phyloP scores from a whole-genome alignment of 2,797 vertebrate species.

The Cynopterus sphinx region DNA sequence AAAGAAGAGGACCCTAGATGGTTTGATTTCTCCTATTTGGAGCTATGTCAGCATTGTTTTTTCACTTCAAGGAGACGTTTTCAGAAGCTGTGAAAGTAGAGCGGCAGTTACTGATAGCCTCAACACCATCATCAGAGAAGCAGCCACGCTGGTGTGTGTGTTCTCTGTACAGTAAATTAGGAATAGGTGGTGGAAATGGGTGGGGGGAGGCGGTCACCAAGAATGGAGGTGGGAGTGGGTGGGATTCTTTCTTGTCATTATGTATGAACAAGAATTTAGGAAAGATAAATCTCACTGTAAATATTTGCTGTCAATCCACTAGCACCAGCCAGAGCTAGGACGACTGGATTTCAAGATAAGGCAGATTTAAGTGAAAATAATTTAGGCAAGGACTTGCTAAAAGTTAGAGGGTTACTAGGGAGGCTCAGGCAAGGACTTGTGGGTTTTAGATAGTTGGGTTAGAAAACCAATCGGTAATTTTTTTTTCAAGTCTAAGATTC shows the following conservation, averaged over 20 bases:
- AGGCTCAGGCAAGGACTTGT: background rate
- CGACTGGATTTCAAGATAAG: background rate
- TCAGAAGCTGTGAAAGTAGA: background rate
- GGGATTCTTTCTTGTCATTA: background rate
- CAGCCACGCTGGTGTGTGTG: fast-evolving
- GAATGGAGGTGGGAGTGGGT: fast-evolving
- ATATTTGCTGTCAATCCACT: background rate
- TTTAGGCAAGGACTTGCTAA: background rate
- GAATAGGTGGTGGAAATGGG: background rate
- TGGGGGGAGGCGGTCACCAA: background rate
- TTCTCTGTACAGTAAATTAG: background rate
- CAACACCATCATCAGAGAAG: background rate
- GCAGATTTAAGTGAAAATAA: background rate
- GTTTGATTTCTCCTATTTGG: background rate
- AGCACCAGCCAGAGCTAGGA: background rate
- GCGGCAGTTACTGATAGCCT: background rate
- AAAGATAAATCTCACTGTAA: background rate
- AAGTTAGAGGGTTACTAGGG: background rate
- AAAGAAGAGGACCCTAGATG: background rate
- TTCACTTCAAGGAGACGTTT: background rate
- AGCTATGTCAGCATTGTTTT: background rate
- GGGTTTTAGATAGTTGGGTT: background rate
- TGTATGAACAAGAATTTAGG: background rate
- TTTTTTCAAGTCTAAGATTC: background rate
- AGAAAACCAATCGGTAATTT: background rate